phyloP scores from a whole-genome alignment of 2,113 vertebrate species.

The Dipodomys ordii region DNA sequence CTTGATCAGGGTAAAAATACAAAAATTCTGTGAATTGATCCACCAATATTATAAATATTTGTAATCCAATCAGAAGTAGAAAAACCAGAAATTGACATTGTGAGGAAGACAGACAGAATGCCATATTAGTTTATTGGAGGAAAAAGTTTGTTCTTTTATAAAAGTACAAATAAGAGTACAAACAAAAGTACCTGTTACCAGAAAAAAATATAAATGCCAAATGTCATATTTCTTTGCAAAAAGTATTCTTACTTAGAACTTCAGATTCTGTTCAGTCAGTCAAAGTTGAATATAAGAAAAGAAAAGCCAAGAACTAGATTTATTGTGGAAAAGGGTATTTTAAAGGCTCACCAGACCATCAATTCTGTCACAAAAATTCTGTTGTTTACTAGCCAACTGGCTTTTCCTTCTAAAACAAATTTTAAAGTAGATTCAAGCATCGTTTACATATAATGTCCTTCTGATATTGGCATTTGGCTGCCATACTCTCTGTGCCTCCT shows the following conservation, averaged over 20 bases:
- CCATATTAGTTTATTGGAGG: constrained; percentile 45
- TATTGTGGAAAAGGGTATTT: constrained; percentile 44
- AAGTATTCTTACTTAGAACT: constrained; percentile 57
- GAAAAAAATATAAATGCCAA: constrained; percentile 75
- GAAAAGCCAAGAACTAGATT: constrained; percentile 62
- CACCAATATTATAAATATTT: not conserved
- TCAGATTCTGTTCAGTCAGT: constrained; percentile 69
- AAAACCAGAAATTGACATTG: constrained; percentile 29
- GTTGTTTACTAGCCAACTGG: not conserved
- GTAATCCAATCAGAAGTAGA: not conserved
- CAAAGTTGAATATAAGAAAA: constrained; percentile 51
- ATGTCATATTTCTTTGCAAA: constrained; percentile 25
- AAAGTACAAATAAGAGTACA: not conserved
- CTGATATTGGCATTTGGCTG: constrained; percentile 12
- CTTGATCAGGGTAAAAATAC: constrained; percentile 8
- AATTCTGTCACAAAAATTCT: constrained; percentile 60
- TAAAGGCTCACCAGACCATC: constrained; percentile 75
- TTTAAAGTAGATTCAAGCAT: constrained; percentile 49
- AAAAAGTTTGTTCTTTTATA: constrained; percentile 30
- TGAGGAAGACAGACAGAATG: constrained; percentile 47
- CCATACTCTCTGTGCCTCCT: not conserved
- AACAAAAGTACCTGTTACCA: constrained; percentile 55
- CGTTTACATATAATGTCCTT: not conserved
- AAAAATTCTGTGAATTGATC: not conserved
- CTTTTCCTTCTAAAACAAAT: constrained; percentile 57